phyloP scores from a whole-genome alignment of 2,888 invertebrate species.

The Hyalella azteca region DNA sequence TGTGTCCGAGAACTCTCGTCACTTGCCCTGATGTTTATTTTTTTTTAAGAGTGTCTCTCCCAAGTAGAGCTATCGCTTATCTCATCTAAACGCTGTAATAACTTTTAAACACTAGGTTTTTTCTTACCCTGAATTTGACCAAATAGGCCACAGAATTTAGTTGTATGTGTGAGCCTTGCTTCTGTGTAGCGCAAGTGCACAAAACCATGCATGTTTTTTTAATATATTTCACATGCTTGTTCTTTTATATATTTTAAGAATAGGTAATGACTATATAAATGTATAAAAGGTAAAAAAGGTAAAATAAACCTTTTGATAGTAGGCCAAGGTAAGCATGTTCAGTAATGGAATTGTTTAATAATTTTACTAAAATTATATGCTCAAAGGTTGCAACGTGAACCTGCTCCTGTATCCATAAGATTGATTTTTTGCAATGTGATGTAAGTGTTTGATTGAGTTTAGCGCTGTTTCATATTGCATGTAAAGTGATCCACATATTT shows the following conservation, averaged over 20 bases:
- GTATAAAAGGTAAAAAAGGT: no score
- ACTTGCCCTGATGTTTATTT: not conserved
- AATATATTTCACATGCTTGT: not conserved
- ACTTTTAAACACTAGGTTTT: not conserved
- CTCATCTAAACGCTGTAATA: constrained; percentile 2
- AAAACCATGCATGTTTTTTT: not conserved
- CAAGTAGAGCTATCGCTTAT: not conserved
- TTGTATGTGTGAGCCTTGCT: not conserved
- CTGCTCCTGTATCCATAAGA: not conserved
- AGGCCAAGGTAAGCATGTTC: no score
- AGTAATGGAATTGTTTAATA: not conserved
- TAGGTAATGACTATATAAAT: no score
- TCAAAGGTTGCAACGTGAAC: not conserved
- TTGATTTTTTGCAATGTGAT: not conserved
- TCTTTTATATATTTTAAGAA: not conserved
- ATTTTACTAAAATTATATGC: not conserved
- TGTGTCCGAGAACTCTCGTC: not conserved
- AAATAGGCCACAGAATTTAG: not conserved
- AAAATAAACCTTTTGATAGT: no score
- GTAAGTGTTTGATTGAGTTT: no score
- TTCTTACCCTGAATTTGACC: not conserved
- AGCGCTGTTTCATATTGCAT: no score
- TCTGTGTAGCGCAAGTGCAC: not conserved
- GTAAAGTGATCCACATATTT: no score
- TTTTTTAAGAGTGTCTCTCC: not conserved